A percentile compares a stretch with the other conserved stretches of the same genome.
Evolutionary conservation across 2,113 vertebrate genomes (phyloP).

Genomic region (Reinhardtius hippoglossoides): DNA sequence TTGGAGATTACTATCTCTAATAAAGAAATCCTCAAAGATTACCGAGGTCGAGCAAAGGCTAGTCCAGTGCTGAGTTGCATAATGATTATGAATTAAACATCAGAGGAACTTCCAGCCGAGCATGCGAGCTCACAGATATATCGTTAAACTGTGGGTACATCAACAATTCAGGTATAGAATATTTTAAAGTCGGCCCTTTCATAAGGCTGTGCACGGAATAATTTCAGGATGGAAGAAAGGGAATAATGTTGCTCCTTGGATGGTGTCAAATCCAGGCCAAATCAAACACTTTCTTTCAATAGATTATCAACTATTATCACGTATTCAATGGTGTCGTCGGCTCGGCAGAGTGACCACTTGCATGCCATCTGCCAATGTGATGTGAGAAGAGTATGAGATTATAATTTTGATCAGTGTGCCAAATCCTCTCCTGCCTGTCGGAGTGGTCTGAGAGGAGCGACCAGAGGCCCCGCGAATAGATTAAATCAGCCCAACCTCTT

Average conservation of each 20-base stretch:
- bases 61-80: slow-evolving; percentile 59
- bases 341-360: slow-evolving; percentile 45
- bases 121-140: slow-evolving; percentile 47
- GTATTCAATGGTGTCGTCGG: slow-evolving; percentile 55
- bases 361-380: slow-evolving; percentile 71
- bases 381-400: slow-evolving; percentile 74
- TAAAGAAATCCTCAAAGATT: slow-evolving; percentile 76
- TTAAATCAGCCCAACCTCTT: slow-evolving; percentile 78
- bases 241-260: slow-evolving; percentile 15
- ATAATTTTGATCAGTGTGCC: slow-evolving; percentile 80
- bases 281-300: slow-evolving; percentile 26
- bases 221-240: slow-evolving; percentile 1
- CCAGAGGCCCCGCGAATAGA: slow-evolving; percentile 60
- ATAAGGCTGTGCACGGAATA: background rate
- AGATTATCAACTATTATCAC: slow-evolving; percentile 51
- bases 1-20: slow-evolving; percentile 66
- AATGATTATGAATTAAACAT: slow-evolving; percentile 79
- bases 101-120: slow-evolving; percentile 51
- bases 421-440: slow-evolving; percentile 75
- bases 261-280: slow-evolving; percentile 33
- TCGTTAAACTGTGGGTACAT: slow-evolving; percentile 54
- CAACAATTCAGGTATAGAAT: slow-evolving; percentile 59
- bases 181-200: slow-evolving; percentile 47
- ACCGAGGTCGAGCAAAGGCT: slow-evolving; percentile 66
- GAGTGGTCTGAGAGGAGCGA: slow-evolving; percentile 70